Conservation (phyloP, 1,140 invertebrate species). For the Brachionus manjavacas region DNA sequence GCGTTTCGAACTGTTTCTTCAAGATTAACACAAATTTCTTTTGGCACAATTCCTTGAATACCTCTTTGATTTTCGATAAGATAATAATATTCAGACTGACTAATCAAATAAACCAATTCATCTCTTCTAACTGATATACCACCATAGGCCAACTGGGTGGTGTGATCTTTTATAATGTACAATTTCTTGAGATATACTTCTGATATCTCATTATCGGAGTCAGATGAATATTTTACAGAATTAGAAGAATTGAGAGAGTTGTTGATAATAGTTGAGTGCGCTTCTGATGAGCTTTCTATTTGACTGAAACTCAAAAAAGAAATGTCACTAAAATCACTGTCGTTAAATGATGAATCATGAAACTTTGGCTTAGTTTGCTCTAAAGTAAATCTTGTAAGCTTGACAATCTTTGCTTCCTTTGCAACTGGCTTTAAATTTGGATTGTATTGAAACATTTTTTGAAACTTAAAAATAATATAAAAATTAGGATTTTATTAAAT, state of each 20-base stretch:
- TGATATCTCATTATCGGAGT: neutral
- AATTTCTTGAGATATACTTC: neutral
- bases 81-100: neutral
- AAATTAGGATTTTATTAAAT: neutral
- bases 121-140: neutral
- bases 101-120: neutral
- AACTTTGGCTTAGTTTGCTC: neutral
- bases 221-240: neutral
- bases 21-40: slow-evolving; percentile 8
- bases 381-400: neutral
- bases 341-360: neutral
- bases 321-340: neutral
- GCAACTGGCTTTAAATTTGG: neutral
- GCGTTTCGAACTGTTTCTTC: slow-evolving; percentile 8
- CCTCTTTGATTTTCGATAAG: slow-evolving; percentile 2
- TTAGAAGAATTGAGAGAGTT: neutral
- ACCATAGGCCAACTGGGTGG: neutral
- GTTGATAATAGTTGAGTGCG: neutral
- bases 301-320: slow-evolving; percentile 13
- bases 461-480: neutral
- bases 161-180: slow-evolving; percentile 4
- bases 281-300: neutral
- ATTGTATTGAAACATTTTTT: neutral
- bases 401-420: slow-evolving; percentile 15
- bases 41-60: neutral